Evolutionary conservation across 2,888 invertebrate species (phyloP), one percentile per base, ranked within the genome.

Genomic region (Ischnus inquisitorius): DNA sequence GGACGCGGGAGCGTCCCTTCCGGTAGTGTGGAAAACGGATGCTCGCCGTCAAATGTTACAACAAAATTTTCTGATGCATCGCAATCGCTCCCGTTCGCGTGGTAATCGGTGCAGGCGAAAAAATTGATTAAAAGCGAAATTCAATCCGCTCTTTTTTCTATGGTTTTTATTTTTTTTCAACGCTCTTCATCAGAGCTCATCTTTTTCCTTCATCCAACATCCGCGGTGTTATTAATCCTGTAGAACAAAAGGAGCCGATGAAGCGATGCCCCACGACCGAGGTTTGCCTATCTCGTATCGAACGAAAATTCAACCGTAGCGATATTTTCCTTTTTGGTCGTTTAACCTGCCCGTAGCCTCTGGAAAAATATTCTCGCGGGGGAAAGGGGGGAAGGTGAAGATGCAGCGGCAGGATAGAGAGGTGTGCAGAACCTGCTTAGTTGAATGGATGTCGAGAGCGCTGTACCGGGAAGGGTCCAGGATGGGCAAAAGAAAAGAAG

Each of bases 1-100:
- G 82, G 71, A 91, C 90, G 75, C 85, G 91, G 92, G 92, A 90
- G 92, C 90, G 92, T 92, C 91, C 90, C 19, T 92, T 92, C 92
- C 92, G 92, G 92, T 64, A 72, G 19, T 34, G 39, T 89, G 90
- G 86, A 87, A 88, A 88, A 91, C 91, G 91, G 91, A 92, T 90
- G 90, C 89, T 86, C 87, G 82, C 76, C 51, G 78, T 80, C 72
- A 57, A 85, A 83, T 75, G 79, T 83, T 67, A 76, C 71, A 71
- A 51, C 68, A 46, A 25, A 62, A 41, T 72, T 12, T 65, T 64
- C 16, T 57, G 34, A 57, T 65, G 46, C 76, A 43, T 67, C 43
- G 60, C 28, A 34, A 34, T 34, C 34, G 34, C 34, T 34, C 51
- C 2, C 51, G 16, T 51, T 51, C 19, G 3, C 71, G n/a, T 71